Evolutionary conservation across 2,797 vertebrate species (phyloP).

Genomic region (Knipowitschia caucasica): DNA sequence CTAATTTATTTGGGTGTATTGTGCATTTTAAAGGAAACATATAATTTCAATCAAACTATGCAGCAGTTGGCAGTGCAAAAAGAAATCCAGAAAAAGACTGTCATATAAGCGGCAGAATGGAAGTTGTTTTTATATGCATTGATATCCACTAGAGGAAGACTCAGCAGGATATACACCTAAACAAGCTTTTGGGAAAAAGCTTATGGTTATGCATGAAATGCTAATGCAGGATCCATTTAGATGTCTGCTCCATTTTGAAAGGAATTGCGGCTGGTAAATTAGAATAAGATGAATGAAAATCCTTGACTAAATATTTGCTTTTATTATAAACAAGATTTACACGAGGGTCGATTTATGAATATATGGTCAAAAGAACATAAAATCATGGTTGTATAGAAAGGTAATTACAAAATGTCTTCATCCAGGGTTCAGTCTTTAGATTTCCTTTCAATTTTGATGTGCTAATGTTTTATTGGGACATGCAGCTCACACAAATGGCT

Average conservation of each 20-base stretch:
- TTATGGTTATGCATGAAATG: slow-evolving; percentile 72
- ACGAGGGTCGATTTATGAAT: slow-evolving; percentile 20
- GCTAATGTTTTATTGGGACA: slow-evolving; percentile 68
- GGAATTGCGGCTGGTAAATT: slow-evolving; percentile 56
- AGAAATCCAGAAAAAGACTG: too few species aligned
- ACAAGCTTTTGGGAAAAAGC: slow-evolving; percentile 41
- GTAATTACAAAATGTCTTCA: slow-evolving; percentile 21
- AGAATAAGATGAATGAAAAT: slow-evolving; percentile 40
- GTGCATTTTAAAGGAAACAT: too few species aligned
- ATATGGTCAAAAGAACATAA: slow-evolving; percentile 27
- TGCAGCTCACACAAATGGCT: slow-evolving; percentile 40
- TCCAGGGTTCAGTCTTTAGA: slow-evolving; percentile 9
- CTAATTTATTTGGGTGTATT: too few species aligned
- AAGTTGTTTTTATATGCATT: slow-evolving; percentile 32
- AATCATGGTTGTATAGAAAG: slow-evolving; percentile 27
- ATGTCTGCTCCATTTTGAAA: slow-evolving; percentile 53
- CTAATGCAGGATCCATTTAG: slow-evolving; percentile 58
- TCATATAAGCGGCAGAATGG: slow-evolving; percentile 51
- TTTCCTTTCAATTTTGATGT: slow-evolving; percentile 69
- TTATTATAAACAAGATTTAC: slow-evolving; percentile 29
- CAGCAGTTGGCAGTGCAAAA: background rate
- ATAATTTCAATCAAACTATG: too few species aligned
- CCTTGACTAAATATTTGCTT: slow-evolving; percentile 18
- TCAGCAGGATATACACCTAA: slow-evolving; percentile 55
- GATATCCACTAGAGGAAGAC: slow-evolving; percentile 46